Evolutionary conservation across 2,888 invertebrate species (phyloP), one percentile per base, ranked within the genome.

Genomic region (Erynnis tages): DNA sequence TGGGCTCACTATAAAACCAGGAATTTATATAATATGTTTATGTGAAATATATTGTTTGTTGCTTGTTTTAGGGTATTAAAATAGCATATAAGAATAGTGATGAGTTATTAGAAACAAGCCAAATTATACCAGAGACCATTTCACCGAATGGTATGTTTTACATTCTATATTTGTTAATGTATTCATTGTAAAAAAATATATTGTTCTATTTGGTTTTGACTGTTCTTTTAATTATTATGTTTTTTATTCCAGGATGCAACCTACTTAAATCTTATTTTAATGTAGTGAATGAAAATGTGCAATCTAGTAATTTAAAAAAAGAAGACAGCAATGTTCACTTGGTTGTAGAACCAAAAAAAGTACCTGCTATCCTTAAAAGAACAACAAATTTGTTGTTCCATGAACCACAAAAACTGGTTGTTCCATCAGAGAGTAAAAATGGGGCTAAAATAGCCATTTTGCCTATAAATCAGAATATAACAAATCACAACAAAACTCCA

Each of bases 201-300:
- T n/a, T n/a, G n/a, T n/a, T n/a, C n/a, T n/a, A n/a, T n/a, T n/a
- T n/a, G n/a, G n/a, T n/a, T 25, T 6, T 25, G 2, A 27, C n/a
- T 21, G n/a, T 17, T 21, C 34, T 44, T 30, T n/a, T 40, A 14
- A 5, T 46, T 25, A 50, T 30, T 44, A 1, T 25, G 25, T 7
- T 14, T 50, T 17, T 50, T n/a, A 1, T 79, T 79, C 16, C 54
- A 86, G 85, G 57, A 10, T 77, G 73, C 57, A 66, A 66, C 48
- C 60, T 69, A 10, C 73, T 74, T 59, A 81, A 81, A 66, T 67
- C 81, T 2, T 81, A 76, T 57, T 87, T 79, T 49, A 86, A 85
- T 69, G 81, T 89, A n/a, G 76, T 82, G 0, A 89, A 89, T 69
- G 88, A 89, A 61, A 77, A 83, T 49, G 60, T 61, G 2, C 41